phyloP scores from a whole-genome alignment of 2,797 vertebrate species.

The Poeciliopsis gracilis region DNA sequence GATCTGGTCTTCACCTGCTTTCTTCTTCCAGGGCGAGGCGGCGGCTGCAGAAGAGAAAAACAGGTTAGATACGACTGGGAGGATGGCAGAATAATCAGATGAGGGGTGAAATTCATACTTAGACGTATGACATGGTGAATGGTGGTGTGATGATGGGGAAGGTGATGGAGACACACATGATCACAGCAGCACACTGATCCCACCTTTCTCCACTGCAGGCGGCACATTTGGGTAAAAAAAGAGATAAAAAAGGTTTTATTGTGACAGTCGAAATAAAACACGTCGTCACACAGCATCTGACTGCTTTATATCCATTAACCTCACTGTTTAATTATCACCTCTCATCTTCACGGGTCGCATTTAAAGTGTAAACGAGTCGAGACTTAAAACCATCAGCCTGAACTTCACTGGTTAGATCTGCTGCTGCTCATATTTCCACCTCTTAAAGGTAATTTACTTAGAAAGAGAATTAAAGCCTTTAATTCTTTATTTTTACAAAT shows the following conservation, averaged over 20 bases:
- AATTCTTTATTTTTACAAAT: background rate
- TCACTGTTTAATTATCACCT: constrained; percentile 39
- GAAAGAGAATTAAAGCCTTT: background rate
- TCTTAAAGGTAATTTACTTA: background rate
- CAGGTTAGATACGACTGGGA: constrained; percentile 58
- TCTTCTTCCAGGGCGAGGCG: constrained; percentile 93
- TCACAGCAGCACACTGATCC: constrained; percentile 67
- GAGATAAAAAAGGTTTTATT: constrained; percentile 8
- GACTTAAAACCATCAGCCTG: background rate
- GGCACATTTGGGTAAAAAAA: constrained; percentile 37
- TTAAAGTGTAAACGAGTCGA: constrained; percentile 29
- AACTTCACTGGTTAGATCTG: constrained; percentile 26
- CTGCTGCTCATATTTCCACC: background rate
- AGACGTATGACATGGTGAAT: constrained; percentile 68
- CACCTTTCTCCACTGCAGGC: constrained; percentile 85
- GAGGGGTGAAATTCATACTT: constrained; percentile 72
- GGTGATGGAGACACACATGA: constrained; percentile 63
- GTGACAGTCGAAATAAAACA: constrained; percentile 15
- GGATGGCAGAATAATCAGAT: constrained; percentile 44
- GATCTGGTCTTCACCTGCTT: constrained; percentile 84
- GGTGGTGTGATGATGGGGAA: constrained; percentile 59
- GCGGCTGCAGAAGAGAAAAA: constrained; percentile 71
- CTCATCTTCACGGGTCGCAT: constrained; percentile 18
- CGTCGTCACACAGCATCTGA: constrained; percentile 25
- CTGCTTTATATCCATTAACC: constrained; percentile 9